Conservation (phyloP, 2,797 vertebrate genomes). For the Emys orbicularis region DNA sequence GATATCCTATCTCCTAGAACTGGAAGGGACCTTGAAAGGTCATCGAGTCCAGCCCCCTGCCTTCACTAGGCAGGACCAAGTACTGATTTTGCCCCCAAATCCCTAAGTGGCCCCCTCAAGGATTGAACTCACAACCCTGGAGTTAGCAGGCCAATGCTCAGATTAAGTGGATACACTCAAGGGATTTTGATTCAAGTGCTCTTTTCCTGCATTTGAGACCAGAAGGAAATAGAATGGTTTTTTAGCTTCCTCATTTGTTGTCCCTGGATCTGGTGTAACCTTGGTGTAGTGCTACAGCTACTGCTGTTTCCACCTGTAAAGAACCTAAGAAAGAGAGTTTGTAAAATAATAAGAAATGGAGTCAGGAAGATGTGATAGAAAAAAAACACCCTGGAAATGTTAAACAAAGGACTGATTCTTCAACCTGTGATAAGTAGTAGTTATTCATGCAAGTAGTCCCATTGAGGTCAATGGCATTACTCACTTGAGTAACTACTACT, state of each 20-base stretch:
- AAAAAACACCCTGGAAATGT: not conserved
- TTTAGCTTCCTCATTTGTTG: not conserved
- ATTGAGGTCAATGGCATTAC: not conserved
- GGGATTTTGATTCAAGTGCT: not conserved
- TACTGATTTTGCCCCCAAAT: too few species aligned
- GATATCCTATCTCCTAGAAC: too few species aligned
- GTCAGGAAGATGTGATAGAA: not conserved
- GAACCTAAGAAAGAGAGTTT: not conserved
- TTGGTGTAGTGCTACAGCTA: not conserved
- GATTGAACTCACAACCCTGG: too few species aligned
- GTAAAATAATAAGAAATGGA: not conserved
- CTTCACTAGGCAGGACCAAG: too few species aligned
- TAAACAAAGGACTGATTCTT: slow-evolving; percentile 32
- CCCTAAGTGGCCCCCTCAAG: too few species aligned
- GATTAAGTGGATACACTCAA: not conserved
- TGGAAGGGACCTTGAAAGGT: too few species aligned
- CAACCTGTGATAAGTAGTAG: slow-evolving; percentile 1
- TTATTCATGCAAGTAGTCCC: not conserved
- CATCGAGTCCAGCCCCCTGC: too few species aligned
- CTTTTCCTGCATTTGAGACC: slow-evolving; percentile 19
- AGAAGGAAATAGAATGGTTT: slow-evolving; percentile 7
- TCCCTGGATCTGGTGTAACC: not conserved
- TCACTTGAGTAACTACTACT: not conserved
- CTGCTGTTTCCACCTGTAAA: not conserved
- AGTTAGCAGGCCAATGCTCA: too few species aligned